Evolutionary conservation across 2,888 invertebrate genomes (phyloP).

Genomic region (Drosophila longiperda): DNA sequence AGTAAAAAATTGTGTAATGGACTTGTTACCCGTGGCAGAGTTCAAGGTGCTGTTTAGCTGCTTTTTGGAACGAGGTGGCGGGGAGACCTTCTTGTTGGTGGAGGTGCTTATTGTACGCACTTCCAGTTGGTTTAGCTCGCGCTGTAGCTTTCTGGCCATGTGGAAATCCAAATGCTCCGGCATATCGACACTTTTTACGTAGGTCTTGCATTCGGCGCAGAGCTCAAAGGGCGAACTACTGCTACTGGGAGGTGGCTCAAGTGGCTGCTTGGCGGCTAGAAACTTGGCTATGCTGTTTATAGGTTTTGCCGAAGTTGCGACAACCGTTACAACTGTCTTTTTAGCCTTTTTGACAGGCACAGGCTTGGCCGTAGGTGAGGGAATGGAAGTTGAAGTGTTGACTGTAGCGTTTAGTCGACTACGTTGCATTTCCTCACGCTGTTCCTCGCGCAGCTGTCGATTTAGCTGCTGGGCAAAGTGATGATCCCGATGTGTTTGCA

Average conservation of each 20-base stretch:
- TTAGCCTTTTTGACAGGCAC: slow-evolving; percentile 29
- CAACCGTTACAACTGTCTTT: slow-evolving; percentile 19
- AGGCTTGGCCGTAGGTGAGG: slow-evolving; percentile 15
- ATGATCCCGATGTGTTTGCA: slow-evolving; percentile 90
- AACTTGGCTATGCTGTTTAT: slow-evolving; percentile 73
- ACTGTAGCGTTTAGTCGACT: slow-evolving; percentile 34
- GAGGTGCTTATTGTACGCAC: slow-evolving; percentile 61
- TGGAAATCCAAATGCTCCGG: slow-evolving; percentile 94
- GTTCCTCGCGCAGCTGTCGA: slow-evolving; percentile 86
- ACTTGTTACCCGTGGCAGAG: slow-evolving; percentile 50
- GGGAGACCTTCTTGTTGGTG: slow-evolving; percentile 50
- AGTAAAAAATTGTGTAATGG: slow-evolving; percentile 77
- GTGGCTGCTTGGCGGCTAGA: slow-evolving; percentile 47
- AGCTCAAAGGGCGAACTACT: slow-evolving; percentile 73
- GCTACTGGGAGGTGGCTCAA: slow-evolving; percentile 28
- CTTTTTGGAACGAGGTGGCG: slow-evolving; percentile 43
- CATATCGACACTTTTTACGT: slow-evolving; percentile 87
- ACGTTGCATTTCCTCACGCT: slow-evolving; percentile 69
- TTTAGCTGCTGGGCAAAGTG: slow-evolving; percentile 90
- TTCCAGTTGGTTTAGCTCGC: slow-evolving; percentile 77
- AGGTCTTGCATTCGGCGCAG: slow-evolving; percentile 90
- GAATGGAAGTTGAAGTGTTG: background rate
- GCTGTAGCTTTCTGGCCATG: slow-evolving; percentile 90
- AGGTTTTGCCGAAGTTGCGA: slow-evolving; percentile 7
- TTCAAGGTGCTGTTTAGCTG: slow-evolving; percentile 46